Evolutionary conservation across 1,140 invertebrate species (phyloP).

Genomic region (Gonioctena quinquepunctata): DNA sequence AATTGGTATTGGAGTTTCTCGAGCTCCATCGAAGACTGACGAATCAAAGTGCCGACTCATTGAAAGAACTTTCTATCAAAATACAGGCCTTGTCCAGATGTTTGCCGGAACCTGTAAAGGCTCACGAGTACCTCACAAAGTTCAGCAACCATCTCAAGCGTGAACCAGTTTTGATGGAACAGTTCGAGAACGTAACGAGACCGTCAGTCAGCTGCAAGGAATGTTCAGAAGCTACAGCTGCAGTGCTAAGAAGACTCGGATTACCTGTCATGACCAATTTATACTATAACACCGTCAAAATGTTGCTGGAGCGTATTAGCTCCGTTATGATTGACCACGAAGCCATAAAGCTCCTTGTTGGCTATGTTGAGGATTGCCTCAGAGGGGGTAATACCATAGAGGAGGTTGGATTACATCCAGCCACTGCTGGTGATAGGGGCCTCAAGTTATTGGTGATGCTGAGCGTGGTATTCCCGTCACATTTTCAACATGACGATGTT

Average conservation of each 20-base stretch:
- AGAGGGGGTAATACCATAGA: constrained; percentile 70
- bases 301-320: constrained; percentile 89
- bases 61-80: constrained; percentile 66
- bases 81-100: constrained; percentile 66
- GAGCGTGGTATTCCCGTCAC: constrained; percentile 88
- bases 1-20: constrained; percentile 83
- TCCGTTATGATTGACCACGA: constrained; percentile 94
- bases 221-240: constrained; percentile 80
- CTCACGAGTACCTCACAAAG: constrained; percentile 88
- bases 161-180: constrained; percentile 75
- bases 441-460: constrained; percentile 81
- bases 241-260: constrained; percentile 90
- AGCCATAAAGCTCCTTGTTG: constrained; percentile 74
- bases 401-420: constrained; percentile 76
- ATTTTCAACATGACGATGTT: constrained; percentile 87
- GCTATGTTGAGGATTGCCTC: constrained; percentile 72
- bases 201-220: constrained; percentile 89
- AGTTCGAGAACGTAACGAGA: constrained; percentile 84
- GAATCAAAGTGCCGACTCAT: constrained; percentile 65
- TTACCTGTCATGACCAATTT: constrained; percentile 92
- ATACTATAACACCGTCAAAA: constrained; percentile 92
- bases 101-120: constrained; percentile 91
- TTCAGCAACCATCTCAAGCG: constrained; percentile 82
- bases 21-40: constrained; percentile 74
- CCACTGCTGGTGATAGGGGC: constrained; percentile 81